Evolutionary conservation across 2,113 vertebrate species (phyloP), one percentile per base, ranked within the genome.

Genomic region (Burhinus bistriatus): DNA sequence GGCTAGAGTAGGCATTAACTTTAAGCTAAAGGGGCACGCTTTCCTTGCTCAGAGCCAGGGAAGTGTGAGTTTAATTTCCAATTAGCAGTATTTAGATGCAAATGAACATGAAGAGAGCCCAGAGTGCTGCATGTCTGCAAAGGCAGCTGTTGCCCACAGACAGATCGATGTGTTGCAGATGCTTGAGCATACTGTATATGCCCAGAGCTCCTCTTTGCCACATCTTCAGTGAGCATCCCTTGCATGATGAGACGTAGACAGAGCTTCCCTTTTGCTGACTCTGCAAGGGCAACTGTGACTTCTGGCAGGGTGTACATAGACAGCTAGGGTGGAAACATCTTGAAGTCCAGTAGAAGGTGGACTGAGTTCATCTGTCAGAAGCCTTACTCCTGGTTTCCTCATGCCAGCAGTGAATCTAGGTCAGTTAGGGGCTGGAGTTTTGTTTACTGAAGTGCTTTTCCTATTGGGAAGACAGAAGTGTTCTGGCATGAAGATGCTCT

Each of bases 131-230:
- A 5, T 79, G 65, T 84, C 89, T 95, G 61, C 75, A 79, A 61
- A 96, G 84, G 72, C 81, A 89, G 83, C 72, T 93, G 66, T 93
- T 89, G 81, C 81, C 87, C 84, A 57, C n/a, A 69, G 91, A 82
- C 29, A 22, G 81, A 82, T 71, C 0, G 2, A 71, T 93, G 75
- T 87, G 52, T 55, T 95, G 69, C 91, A 89, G 89, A 30, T 95
- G 77, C 57, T 34, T 79, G 30, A 89, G 65, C 52, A 25, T 34
- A 18, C 21, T 71, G 42, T 45, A 4, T 52, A 6, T 78, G 73
- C 55, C 95, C 83, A 87, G 78, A 82, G 65, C 91, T 85, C 16
- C 51, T 87, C 49, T 83, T 83, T 89, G 73, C 29, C 36, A 12
- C 49, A 29, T 52, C 84, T 84, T 64, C 69, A 52, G 78, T 76